phyloP scores from a whole-genome alignment of 2,888 invertebrate species.

The Gymnocheta viridis region DNA sequence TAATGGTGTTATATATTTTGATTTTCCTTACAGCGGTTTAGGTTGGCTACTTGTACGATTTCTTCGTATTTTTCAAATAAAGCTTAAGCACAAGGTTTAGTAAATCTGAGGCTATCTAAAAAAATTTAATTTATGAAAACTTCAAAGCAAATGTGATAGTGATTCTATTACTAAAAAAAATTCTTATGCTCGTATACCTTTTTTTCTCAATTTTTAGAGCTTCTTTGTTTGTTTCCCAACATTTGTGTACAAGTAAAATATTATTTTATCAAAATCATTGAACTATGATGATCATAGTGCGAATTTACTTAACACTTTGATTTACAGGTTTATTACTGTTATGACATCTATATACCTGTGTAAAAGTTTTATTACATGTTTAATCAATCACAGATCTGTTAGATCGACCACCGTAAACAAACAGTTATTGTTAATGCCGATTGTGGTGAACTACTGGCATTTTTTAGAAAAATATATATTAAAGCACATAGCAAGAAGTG shows the following conservation, averaged over 20 bases:
- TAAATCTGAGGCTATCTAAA: no score
- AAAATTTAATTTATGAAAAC: no score
- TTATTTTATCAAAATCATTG: neutral
- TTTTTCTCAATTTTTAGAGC: neutral
- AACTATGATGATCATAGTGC: constrained; percentile 8
- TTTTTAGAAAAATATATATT: constrained; percentile 3
- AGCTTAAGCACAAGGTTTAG: no score
- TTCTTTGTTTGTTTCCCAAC: neutral
- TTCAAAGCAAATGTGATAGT: no score
- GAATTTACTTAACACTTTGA: constrained; percentile 12
- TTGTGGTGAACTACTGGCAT: constrained; percentile 53
- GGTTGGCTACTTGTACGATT: no score
- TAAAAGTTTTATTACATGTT: constrained; percentile 36
- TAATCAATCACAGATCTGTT: neutral
- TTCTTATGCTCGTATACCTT: neutral
- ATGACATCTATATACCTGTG: neutral
- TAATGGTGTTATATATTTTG: no score
- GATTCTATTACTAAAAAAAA: no score
- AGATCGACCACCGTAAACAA: constrained; percentile 10
- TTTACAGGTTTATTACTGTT: constrained; percentile 41
- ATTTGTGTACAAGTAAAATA: neutral
- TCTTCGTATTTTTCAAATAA: no score
- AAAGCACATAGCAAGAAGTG: neutral
- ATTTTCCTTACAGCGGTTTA: no score
- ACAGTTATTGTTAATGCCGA: constrained; percentile 51